Evolutionary conservation across 2,113 vertebrate genomes (phyloP).

Genomic region (Scolopax mira): DNA sequence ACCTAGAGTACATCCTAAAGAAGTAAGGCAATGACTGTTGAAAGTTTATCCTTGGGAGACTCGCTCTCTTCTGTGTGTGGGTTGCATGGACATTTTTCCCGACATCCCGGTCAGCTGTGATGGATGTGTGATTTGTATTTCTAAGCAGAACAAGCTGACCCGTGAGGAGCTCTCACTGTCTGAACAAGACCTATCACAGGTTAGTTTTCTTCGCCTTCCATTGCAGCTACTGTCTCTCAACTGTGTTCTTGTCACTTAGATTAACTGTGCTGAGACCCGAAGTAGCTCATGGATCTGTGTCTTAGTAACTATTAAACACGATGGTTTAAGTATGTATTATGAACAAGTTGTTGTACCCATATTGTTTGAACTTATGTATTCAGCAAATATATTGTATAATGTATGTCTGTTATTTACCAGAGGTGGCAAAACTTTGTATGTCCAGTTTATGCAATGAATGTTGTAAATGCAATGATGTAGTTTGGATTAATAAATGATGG

Average conservation of each 20-base stretch:
- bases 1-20: constrained; percentile 65
- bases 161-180: constrained; percentile 47
- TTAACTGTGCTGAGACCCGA: constrained; percentile 73
- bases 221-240: constrained; percentile 69
- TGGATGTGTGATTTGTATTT: constrained; percentile 74
- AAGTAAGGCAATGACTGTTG: constrained; percentile 92
- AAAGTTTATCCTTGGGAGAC: constrained; percentile 60
- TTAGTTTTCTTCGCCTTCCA: constrained; percentile 66
- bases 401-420: constrained; percentile 74
- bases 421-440: constrained; percentile 84
- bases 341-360: constrained; percentile 69
- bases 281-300: constrained; percentile 74
- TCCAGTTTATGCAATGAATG: constrained; percentile 87
- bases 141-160: not conserved
- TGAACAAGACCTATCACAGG: constrained; percentile 48
- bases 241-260: constrained; percentile 82
- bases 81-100: constrained; percentile 86
- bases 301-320: constrained; percentile 62
- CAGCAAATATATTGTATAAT: constrained; percentile 71
- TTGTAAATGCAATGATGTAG: constrained; percentile 88
- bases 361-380: constrained; percentile 69
- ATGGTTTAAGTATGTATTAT: constrained; percentile 62
- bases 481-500: constrained; percentile 86
- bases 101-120: constrained; percentile 64
- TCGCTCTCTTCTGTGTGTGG: constrained; percentile 65